phyloP scores from a whole-genome alignment of 2,888 invertebrate species.

The Drosophila kuntzei region DNA sequence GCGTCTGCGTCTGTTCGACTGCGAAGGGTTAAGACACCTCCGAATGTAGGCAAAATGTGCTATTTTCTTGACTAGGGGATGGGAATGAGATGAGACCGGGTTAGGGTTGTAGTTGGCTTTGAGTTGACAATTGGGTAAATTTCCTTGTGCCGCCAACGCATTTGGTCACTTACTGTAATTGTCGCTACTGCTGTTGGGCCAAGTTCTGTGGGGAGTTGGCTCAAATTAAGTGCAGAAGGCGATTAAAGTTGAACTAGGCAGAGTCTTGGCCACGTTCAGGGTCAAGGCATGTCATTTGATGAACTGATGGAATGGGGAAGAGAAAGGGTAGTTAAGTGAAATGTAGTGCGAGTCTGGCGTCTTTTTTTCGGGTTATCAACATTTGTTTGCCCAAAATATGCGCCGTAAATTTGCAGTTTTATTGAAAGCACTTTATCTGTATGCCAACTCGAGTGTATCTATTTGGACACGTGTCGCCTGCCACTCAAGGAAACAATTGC shows the following conservation, averaged over 20 bases:
- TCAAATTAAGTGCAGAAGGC: slow-evolving; percentile 76
- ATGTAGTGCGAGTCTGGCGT: slow-evolving; percentile 11
- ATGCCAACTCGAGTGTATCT: slow-evolving; percentile 43
- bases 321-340: slow-evolving; percentile 1
- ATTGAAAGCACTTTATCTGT: slow-evolving; percentile 57
- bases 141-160: slow-evolving; percentile 46
- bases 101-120: slow-evolving; percentile 9
- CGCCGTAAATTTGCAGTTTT: slow-evolving; percentile 62
- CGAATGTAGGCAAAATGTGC: slow-evolving; percentile 64
- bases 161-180: slow-evolving; percentile 75
- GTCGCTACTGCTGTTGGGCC: slow-evolving; percentile 49
- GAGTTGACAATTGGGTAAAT: slow-evolving; percentile 44
- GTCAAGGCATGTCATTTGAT: slow-evolving; percentile 67
- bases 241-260: slow-evolving; percentile 48
- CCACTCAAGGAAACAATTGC: slow-evolving; percentile 59
- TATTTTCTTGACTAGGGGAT: slow-evolving; percentile 49
- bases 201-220: slow-evolving; percentile 31
- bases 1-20: slow-evolving; percentile 43
- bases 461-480: slow-evolving; percentile 67
- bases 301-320: slow-evolving; percentile 36
- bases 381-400: slow-evolving; percentile 70
- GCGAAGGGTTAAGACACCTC: slow-evolving; percentile 72
- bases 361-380: slow-evolving; percentile 41
- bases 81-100: neutral
- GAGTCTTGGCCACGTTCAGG: slow-evolving; percentile 41